Conservation (phyloP, 2,797 vertebrate genomes). For the Stomatorhinus walkeri region DNA sequence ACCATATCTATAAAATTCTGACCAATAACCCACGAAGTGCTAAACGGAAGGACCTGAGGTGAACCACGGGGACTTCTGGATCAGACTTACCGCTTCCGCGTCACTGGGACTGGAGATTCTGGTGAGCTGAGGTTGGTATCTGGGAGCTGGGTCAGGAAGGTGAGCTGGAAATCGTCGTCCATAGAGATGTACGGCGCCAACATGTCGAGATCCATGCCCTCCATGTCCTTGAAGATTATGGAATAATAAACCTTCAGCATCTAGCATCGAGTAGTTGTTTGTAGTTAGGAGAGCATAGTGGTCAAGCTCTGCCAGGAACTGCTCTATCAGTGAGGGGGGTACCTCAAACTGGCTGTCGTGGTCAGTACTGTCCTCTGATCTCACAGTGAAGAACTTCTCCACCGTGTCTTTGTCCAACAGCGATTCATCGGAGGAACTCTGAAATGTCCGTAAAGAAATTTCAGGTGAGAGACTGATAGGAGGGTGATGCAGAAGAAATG, state of each 20-base stretch:
- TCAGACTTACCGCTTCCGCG: constrained; percentile 21
- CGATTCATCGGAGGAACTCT: constrained; percentile 44
- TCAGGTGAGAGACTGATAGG: background rate
- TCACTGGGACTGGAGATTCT: background rate
- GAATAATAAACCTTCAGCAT: background rate
- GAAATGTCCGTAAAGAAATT: background rate
- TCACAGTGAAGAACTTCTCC: constrained; percentile 57
- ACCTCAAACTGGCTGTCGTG: constrained; percentile 42
- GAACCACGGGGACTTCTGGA: background rate
- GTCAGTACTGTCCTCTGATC: constrained; percentile 38
- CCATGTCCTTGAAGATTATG: constrained; percentile 39
- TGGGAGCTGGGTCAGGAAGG: constrained; percentile 49
- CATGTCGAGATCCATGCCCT: constrained; percentile 72
- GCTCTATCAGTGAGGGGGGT: background rate
- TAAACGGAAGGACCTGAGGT: background rate
- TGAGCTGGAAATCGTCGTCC: constrained; percentile 86
- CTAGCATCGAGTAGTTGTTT: background rate
- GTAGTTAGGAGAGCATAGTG: background rate
- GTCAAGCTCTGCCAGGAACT: background rate
- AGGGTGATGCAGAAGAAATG: background rate
- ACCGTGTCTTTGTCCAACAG: constrained; percentile 48
- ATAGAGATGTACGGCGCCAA: constrained; percentile 85
- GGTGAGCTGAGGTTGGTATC: constrained; percentile 24
- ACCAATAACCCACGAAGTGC: background rate
- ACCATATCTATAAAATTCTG: background rate